phyloP scores from a whole-genome alignment of 1,140 invertebrate genomes.

The Drosophila seguyi region DNA sequence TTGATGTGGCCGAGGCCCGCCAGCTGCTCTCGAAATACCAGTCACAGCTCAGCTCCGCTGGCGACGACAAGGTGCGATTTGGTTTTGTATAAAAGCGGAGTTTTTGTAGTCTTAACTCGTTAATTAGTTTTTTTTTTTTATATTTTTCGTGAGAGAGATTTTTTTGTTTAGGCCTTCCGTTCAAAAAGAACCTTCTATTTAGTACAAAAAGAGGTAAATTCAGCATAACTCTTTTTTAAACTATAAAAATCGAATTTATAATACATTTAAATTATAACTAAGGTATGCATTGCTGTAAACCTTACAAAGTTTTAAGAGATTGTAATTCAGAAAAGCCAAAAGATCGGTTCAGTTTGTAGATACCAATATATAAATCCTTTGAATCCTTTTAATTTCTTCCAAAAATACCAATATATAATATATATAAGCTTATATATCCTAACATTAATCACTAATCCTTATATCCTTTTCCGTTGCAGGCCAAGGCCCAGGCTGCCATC shows the following conservation, averaged over 20 bases:
- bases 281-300: not conserved
- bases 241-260: not conserved
- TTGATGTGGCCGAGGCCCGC: conserved; percentile 93
- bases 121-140: not conserved
- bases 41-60: conserved; percentile 91
- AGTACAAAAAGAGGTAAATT: too few species aligned
- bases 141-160: not conserved
- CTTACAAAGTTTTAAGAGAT: not conserved
- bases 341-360: not conserved
- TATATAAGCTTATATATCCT: not conserved
- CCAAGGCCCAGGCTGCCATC: conserved; percentile 96
- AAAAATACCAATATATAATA: not conserved
- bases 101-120: too few species aligned
- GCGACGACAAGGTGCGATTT: conserved; percentile 89
- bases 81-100: not conserved
- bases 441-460: not conserved
- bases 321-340: too few species aligned
- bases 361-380: not conserved
- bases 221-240: too few species aligned
- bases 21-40: conserved; percentile 95
- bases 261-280: not conserved
- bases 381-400: not conserved
- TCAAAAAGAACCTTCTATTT: not conserved
- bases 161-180: not conserved
- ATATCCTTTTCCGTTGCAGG: conserved; percentile 85